Conservation (phyloP, 2,797 vertebrate genomes). For the Holocentrus rufus region DNA sequence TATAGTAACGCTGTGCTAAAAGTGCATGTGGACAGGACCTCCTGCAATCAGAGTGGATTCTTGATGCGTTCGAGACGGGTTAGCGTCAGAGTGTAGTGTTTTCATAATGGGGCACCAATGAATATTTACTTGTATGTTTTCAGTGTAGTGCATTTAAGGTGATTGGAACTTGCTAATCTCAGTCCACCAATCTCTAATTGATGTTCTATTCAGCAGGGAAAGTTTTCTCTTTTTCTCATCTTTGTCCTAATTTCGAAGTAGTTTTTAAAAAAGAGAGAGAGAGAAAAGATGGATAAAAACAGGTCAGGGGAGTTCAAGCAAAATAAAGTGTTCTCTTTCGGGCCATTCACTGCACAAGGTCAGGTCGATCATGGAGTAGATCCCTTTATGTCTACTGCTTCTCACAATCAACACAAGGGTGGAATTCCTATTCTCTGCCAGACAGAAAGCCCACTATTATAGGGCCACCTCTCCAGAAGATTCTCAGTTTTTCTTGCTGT, state of each 20-base stretch:
- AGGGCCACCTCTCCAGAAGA: slow-evolving; percentile 66
- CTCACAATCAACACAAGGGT: slow-evolving; percentile 67
- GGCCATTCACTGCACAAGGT: slow-evolving; percentile 67
- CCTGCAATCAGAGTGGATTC: neutral
- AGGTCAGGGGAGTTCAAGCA: slow-evolving; percentile 51
- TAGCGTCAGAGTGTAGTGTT: neutral
- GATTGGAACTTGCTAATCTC: slow-evolving; percentile 48
- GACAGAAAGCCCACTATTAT: slow-evolving; percentile 72
- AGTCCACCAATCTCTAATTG: slow-evolving; percentile 40
- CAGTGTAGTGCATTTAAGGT: slow-evolving; percentile 33
- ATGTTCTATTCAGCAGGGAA: slow-evolving; percentile 20
- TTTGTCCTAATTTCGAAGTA: slow-evolving; percentile 30
- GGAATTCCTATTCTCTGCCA: slow-evolving; percentile 67
- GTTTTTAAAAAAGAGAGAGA: slow-evolving; percentile 29
- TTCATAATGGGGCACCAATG: neutral
- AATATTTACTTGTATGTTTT: neutral
- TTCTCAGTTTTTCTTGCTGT: slow-evolving; percentile 62
- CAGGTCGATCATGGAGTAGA: slow-evolving; percentile 66
- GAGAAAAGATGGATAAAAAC: slow-evolving; percentile 14
- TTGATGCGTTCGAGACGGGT: neutral
- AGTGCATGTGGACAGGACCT: neutral
- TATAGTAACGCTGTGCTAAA: neutral
- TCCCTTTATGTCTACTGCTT: slow-evolving; percentile 53
- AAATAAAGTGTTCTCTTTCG: slow-evolving; percentile 64
- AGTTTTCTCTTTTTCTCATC: slow-evolving; percentile 28